Percentiles rank a stretch among this genome's conserved stretches.
These are phyloP conservation scores for Trichosurus vulpecula DNA, from an alignment of 2,797 vertebrate species.

Conservation along the genomic window DNA sequence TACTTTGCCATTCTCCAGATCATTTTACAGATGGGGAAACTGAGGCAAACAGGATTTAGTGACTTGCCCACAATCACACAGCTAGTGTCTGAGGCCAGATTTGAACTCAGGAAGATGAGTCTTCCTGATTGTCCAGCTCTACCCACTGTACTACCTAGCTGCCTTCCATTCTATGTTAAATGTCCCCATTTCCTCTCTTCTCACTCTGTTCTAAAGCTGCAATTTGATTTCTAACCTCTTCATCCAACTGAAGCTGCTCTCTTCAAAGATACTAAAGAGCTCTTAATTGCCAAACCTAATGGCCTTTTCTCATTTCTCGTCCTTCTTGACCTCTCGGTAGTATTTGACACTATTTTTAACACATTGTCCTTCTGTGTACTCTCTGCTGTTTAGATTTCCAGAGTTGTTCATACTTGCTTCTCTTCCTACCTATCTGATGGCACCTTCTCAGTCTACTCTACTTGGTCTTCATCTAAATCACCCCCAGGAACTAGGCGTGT, in stretches of 20 bases:
- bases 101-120: background rate
- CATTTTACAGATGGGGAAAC: background rate
- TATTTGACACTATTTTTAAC: background rate
- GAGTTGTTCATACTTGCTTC: background rate
- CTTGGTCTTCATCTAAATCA: background rate
- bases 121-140: background rate
- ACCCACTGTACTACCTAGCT: background rate
- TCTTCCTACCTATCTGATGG: background rate
- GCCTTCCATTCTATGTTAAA: background rate
- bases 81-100: background rate
- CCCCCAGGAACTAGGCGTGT: background rate
- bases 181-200: background rate
- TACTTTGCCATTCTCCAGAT: background rate
- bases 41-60: background rate
- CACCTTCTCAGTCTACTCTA: background rate
- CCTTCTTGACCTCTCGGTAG: background rate
- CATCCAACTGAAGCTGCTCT: background rate
- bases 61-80: background rate
- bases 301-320: background rate
- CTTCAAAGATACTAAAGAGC: background rate
- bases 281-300: background rate
- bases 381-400: background rate
- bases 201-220: background rate
- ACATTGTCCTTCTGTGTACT: background rate
- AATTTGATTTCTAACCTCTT: background rate